Conservation (phyloP, 2,888 invertebrate genomes). For the Lycia hirtaria region DNA sequence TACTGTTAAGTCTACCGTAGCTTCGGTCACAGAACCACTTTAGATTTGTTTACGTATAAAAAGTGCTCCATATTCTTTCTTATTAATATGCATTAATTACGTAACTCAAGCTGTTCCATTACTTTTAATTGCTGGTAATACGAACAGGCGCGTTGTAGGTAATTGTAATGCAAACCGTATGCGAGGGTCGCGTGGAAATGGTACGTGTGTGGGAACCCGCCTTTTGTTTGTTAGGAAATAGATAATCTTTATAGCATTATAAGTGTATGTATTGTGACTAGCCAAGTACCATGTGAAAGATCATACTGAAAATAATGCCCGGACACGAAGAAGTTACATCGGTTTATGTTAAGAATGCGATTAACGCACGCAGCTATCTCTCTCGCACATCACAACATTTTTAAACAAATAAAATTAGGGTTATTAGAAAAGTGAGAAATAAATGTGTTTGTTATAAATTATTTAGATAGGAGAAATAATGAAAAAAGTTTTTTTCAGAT, state of each 20-base stretch:
- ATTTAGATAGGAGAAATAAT: no score
- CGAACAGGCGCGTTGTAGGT: slow-evolving; percentile 15
- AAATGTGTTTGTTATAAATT: no score
- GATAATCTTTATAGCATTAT: slow-evolving; percentile 13
- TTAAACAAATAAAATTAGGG: no score
- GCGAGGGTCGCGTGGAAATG: slow-evolving; percentile 17
- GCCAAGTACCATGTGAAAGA: not conserved
- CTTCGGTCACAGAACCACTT: not conserved
- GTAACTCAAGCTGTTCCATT: slow-evolving; percentile 13
- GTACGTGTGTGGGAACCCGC: slow-evolving; percentile 20
- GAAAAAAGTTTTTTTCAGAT: no score
- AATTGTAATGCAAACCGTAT: slow-evolving; percentile 25
- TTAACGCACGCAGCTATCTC: no score
- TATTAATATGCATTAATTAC: slow-evolving; percentile 16
- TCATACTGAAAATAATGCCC: not conserved
- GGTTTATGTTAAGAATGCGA: no score
- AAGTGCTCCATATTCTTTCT: not conserved
- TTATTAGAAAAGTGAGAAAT: no score
- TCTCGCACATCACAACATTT: no score
- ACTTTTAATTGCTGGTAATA: slow-evolving; percentile 27
- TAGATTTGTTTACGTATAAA: slow-evolving; percentile 7
- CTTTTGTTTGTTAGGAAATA: slow-evolving; percentile 24
- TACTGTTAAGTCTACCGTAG: slow-evolving; percentile 3
- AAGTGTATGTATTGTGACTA: not conserved
- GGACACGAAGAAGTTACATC: not conserved